Evolutionary conservation across 2,797 vertebrate species (phyloP).

Genomic region (Darevskia mixta): DNA sequence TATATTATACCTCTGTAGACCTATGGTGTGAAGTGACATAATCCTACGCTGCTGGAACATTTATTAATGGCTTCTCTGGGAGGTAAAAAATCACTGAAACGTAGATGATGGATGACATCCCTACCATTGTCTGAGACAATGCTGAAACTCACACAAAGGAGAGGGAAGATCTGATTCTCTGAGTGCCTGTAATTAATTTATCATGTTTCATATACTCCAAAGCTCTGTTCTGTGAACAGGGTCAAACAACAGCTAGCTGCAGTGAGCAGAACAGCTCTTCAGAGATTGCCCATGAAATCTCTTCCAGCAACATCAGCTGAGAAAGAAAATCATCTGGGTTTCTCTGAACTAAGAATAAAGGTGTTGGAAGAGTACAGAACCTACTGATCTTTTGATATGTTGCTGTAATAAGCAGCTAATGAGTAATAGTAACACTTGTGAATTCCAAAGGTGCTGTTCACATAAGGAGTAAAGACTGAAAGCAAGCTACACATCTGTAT

Average conservation of each 20-base stretch:
- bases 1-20: background rate
- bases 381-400: background rate
- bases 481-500: background rate
- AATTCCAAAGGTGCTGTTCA: background rate
- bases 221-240: conserved; percentile 9
- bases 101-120: conserved; percentile 37
- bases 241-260: background rate
- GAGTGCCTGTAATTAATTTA: conserved; percentile 27
- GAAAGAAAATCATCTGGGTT: background rate
- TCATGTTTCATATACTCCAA: conserved; percentile 26
- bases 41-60: background rate
- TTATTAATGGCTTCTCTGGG: conserved; percentile 16
- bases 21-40: background rate
- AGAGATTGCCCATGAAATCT: background rate
- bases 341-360: background rate
- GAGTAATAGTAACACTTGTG: background rate
- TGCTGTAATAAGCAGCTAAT: no score
- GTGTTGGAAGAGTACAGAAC: background rate
- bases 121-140: background rate
- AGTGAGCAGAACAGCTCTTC: background rate
- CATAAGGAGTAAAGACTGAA: background rate
- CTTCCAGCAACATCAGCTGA: background rate
- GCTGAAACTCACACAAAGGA: background rate
- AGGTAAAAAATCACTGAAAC: conserved; percentile 36
- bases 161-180: background rate